These are phyloP conservation scores for Phrynosoma platyrhinos DNA, from an alignment of 2,113 vertebrate genomes.

Conservation along the genomic window DNA sequence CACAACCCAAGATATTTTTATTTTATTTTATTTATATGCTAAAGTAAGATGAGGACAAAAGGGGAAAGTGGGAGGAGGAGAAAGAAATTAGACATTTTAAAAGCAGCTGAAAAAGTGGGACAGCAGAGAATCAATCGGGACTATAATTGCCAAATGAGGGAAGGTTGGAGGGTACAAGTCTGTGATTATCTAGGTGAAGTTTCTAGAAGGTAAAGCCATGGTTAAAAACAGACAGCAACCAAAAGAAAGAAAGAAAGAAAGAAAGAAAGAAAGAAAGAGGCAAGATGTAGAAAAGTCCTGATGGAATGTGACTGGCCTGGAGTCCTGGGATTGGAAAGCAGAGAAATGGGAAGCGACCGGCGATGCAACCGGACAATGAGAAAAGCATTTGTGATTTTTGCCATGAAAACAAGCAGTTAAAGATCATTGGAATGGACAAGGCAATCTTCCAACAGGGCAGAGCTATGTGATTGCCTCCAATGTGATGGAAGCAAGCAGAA, in stretches of 20 bases:
- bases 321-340: slow-evolving; percentile 34
- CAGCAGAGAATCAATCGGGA: too few species aligned
- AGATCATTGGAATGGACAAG: slow-evolving; percentile 69
- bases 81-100: too few species aligned
- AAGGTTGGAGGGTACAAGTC: not conserved
- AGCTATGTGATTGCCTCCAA: slow-evolving; percentile 38
- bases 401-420: slow-evolving; percentile 40
- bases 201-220: not conserved
- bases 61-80: too few species aligned
- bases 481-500: not conserved
- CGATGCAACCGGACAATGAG: slow-evolving; percentile 52
- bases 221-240: slow-evolving; percentile 8
- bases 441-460: slow-evolving; percentile 59
- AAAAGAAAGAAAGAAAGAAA: not conserved
- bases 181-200: not conserved
- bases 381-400: slow-evolving; percentile 65
- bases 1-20: too few species aligned
- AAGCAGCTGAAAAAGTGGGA: too few species aligned
- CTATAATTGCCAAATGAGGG: too few species aligned
- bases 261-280: not conserved
- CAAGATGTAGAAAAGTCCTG: slow-evolving; percentile 38
- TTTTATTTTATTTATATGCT: too few species aligned
- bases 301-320: slow-evolving; percentile 68
- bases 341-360: slow-evolving; percentile 59
- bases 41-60: too few species aligned